phyloP scores from a whole-genome alignment of 2,888 invertebrate species.

The Stenichneumon culpator region DNA sequence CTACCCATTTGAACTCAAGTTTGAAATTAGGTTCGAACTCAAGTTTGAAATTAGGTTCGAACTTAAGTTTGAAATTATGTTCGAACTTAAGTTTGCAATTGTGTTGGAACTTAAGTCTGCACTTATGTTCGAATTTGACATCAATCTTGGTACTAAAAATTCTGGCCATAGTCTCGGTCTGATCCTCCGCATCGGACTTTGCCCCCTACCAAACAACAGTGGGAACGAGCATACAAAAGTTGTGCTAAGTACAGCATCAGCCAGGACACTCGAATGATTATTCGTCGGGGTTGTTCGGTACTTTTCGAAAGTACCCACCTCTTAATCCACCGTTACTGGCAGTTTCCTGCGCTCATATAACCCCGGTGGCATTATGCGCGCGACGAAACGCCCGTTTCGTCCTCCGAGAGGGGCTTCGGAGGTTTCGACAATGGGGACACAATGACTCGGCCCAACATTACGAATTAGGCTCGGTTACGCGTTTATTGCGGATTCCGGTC shows the following conservation, averaged over 20 bases:
- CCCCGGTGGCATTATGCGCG: slow-evolving; percentile 77
- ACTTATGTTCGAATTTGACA: neutral
- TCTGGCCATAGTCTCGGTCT: neutral
- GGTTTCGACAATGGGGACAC: slow-evolving; percentile 74
- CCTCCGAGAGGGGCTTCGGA: slow-evolving; percentile 66
- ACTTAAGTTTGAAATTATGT: no score
- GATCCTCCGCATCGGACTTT: neutral
- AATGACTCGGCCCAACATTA: slow-evolving; percentile 81
- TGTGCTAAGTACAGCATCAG: slow-evolving; percentile 20
- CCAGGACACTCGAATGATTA: slow-evolving; percentile 16
- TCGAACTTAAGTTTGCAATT: neutral
- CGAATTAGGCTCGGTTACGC: slow-evolving; percentile 85
- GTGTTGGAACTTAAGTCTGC: no score
- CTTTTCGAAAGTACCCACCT: slow-evolving; percentile 71
- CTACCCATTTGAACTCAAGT: no score
- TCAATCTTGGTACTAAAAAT: neutral
- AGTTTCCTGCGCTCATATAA: slow-evolving; percentile 81
- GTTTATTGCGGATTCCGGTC: slow-evolving; percentile 84
- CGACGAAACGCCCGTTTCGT: slow-evolving; percentile 62
- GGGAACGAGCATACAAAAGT: neutral
- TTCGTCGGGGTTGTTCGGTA: slow-evolving; percentile 26
- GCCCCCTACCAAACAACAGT: neutral
- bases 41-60: no score
- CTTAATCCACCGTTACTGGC: slow-evolving; percentile 80
- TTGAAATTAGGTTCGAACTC: no score